A percentile compares a stretch with the other conserved stretches of the same genome.
phyloP scores from a whole-genome alignment of 2,113 vertebrate species.

The Sporophila hypoxantha region DNA sequence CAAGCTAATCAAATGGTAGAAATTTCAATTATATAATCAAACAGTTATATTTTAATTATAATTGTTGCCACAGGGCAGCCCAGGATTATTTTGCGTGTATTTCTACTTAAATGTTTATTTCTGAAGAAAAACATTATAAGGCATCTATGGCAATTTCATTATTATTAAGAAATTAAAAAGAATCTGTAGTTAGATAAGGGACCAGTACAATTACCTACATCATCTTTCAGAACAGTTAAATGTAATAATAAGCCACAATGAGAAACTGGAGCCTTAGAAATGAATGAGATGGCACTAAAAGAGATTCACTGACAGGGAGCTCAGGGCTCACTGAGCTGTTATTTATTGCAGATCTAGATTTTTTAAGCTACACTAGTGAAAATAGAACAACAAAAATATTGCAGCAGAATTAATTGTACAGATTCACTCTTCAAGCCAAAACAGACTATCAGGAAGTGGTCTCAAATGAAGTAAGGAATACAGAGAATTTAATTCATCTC shows the following conservation, averaged over 20 bases:
- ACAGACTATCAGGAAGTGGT: background rate
- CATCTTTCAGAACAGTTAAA: constrained; percentile 31
- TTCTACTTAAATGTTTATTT: constrained; percentile 54
- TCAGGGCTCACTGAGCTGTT: background rate
- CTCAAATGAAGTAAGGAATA: background rate
- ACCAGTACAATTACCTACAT: constrained; percentile 8
- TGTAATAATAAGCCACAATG: constrained; percentile 35
- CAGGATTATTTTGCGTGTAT: constrained; percentile 12
- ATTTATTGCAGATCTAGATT: constrained; percentile 11
- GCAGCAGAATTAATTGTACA: constrained; percentile 12
- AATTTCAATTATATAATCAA: constrained; percentile 59
- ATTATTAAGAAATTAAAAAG: constrained; percentile 39
- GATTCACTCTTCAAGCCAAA: background rate
- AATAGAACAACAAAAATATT: constrained; percentile 21
- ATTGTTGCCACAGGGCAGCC: constrained; percentile 41
- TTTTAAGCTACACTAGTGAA: constrained; percentile 18
- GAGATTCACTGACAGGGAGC: constrained; percentile 28
- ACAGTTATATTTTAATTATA: constrained; percentile 56
- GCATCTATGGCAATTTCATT: constrained; percentile 8
- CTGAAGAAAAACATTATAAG: constrained; percentile 40
- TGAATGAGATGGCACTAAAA: constrained; percentile 43
- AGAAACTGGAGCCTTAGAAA: constrained; percentile 35
- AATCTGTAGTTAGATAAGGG: constrained; percentile 26
- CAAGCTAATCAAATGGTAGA: constrained; percentile 38
- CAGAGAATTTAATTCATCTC: background rate